Evolutionary conservation across 2,113 vertebrate genomes (phyloP), one percentile per base, ranked within the genome.

Genomic region (Paramisgurnus dabryanus): DNA sequence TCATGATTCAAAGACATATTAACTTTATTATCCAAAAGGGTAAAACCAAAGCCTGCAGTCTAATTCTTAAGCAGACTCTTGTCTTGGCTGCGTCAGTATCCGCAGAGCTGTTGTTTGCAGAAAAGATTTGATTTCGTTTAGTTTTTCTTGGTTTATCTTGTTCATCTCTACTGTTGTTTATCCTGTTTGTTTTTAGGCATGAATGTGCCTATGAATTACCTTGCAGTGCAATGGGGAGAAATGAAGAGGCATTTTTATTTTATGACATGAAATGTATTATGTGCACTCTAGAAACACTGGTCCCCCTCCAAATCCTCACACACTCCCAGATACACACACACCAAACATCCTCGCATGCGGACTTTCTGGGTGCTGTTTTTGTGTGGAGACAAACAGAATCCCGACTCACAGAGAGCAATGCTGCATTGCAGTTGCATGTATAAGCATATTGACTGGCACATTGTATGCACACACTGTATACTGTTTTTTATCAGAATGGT

Each of bases 211-310:
- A 22, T 81, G 65, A 76, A 70, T 77, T 76, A 50, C 50, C 73
- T 81, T 64, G 6, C 70, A 73, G 7, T 34, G 18, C 53, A 67
- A 65, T 34, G 61, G 41, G 67, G 13, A 60, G 22, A 70, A 82
- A 65, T 57, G 27, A 57, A 72, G n/a, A 65, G 67, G 4, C 15
- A 53, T 71, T 66, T 78, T 78, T 77, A 65, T 50, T 15, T 72
- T 70, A 66, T 70, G 74, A 71, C 67, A 78, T 40, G 34, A 78
- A 63, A 63, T 64, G 17, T 70, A 39, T 76, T 72, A 71, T 65
- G 78, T 27, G 13, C n/a, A 4, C 27, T 72, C 60, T 53, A 40
- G 47, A 64, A 72, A 50, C 34, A 50, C 68, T 57, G 67, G 78
- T 58, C 43, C 69, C n/a, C 4, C n/a, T 50, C 68, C 58, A 72